Conservation (phyloP, 2,888 invertebrate species). For the Drosophila merina region DNA sequence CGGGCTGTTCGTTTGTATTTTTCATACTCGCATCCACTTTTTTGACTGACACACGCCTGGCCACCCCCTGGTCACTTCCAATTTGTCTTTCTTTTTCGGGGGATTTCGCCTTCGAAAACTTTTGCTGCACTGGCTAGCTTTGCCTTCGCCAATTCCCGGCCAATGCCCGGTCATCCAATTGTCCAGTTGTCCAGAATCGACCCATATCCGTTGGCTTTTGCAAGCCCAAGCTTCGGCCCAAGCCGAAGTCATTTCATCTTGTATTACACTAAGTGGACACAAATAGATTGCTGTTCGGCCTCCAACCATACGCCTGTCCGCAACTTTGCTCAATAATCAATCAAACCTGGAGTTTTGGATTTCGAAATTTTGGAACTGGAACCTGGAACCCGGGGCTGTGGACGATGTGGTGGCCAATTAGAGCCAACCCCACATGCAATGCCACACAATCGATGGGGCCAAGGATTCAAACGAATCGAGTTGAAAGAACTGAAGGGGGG, state of each 20-base stretch:
- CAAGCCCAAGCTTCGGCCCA: constrained; percentile 16
- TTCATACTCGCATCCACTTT: constrained; percentile 60
- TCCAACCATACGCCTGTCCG: constrained; percentile 81
- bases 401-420: constrained; percentile 55
- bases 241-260: constrained; percentile 42
- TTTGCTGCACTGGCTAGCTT: constrained; percentile 31
- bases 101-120: constrained; percentile 60
- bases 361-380: constrained; percentile 22
- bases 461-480: constrained; percentile 34
- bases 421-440: constrained; percentile 59
- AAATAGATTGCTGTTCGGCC: constrained; percentile 79
- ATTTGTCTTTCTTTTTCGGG: constrained; percentile 67
- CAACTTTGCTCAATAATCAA: constrained; percentile 84
- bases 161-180: constrained; percentile 5
- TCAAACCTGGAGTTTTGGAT: constrained; percentile 72
- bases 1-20: constrained; percentile 73
- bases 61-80: constrained; percentile 72
- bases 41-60: constrained; percentile 47
- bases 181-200: constrained; percentile 13
- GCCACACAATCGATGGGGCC: constrained; percentile 27
- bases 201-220: constrained; percentile 28
- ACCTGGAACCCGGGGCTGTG: constrained; percentile 9
- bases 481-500: constrained; percentile 11
- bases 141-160: not conserved
- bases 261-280: constrained; percentile 82